A percentile compares a stretch with the other conserved stretches of the same genome.
Evolutionary conservation across 2,797 vertebrate genomes (phyloP).

Genomic region (Helarctos malayanus): DNA sequence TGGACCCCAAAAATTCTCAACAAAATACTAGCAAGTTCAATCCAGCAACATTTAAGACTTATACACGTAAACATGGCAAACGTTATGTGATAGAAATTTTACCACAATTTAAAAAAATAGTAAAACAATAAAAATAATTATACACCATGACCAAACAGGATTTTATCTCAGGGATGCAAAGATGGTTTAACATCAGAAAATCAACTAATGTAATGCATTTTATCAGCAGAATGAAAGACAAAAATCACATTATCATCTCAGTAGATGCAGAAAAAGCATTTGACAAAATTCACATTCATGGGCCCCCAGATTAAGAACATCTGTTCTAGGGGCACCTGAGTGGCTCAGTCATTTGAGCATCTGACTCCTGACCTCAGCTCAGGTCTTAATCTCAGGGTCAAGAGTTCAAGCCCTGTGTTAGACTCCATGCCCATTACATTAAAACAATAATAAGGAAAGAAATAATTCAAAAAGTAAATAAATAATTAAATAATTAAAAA

Average conservation of each 20-base stretch:
- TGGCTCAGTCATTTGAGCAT: background rate
- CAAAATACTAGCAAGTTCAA: background rate
- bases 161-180: slow-evolving; percentile 22
- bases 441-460: background rate
- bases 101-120: background rate
- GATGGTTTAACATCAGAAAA: background rate
- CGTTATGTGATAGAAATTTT: background rate
- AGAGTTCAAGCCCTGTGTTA: background rate
- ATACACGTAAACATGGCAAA: background rate
- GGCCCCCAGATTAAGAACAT: background rate
- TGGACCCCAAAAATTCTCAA: background rate
- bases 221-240: background rate
- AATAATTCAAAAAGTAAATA: too few species aligned
- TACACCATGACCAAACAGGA: background rate
- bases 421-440: background rate
- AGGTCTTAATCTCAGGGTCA: too few species aligned
- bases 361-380: too few species aligned
- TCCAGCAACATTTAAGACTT: background rate
- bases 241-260: background rate
- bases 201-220: background rate
- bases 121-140: background rate
- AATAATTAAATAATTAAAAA: too few species aligned
- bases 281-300: background rate
- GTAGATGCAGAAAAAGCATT: background rate
- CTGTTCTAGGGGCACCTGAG: background rate